Base-by-base conservation (phyloP, 2,888 invertebrate species). In the Chalcis sispes region DNA sequence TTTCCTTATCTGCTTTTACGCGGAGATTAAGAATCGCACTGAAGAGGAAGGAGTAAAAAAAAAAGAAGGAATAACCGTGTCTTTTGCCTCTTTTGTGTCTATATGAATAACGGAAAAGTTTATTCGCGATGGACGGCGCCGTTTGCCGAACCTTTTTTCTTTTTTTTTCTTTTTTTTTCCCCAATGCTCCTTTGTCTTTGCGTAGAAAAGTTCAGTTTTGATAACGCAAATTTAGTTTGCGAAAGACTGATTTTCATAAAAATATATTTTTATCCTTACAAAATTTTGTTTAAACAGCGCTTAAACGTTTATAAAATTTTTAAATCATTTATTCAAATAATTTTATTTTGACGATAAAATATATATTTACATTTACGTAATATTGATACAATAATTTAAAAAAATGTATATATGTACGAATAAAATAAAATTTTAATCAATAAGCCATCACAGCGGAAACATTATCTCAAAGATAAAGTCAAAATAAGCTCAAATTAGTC, bases 1-100 rank as follows among this genome's bases (percentile, higher is more conserved):
- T 52, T 20, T 58, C 40, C 56, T 27, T 56, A 25, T 69, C n/a
- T 8, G 29, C 18, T 29, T 27, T 36, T 36, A 4, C 59, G 20
- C 70, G 10, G 27, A 71, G 59, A 75, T 75, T 70, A 64, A 70
- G 69, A 62, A 62, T 50, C 23, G 15, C 13, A 4, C n/a, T 18
- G 10, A 36, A 32, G 40, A 29, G 20, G 65, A 5, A 25, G 18
- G 61, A 52, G 52, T 5, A 23, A 61, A 13, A 1, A 50, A 13
- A 40, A 29, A 29, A 52, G 23, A 36, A 15, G 10, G 46, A 40
- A 5, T n/a, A 32, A 25, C 23, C 50, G 32, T 61, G 40, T 61
- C 42, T 20, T 61, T 59, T 23, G 50, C 36, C 36, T 70, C 32
- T 40, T 36, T 71, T 46, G 46, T 46, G 46, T 54, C 42, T 71